A percentile compares a stretch with the other conserved stretches of the same genome.
Conservation (phyloP, 1,140 invertebrate species). For the Linepithema humile region DNA sequence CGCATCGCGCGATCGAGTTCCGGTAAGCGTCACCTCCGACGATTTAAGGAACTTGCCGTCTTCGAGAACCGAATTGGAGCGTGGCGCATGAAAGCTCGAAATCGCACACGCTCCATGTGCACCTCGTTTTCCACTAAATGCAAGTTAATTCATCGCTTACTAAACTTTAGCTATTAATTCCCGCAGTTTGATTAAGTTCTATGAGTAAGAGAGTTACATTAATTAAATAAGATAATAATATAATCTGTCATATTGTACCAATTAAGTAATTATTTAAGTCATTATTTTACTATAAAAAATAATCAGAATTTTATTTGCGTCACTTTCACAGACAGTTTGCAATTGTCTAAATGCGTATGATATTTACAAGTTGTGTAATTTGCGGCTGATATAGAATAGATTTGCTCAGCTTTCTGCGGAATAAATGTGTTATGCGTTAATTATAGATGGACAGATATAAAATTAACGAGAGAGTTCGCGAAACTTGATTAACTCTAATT, state of each 20-base stretch:
- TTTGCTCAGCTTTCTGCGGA: no score
- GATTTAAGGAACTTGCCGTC: constrained; percentile 38
- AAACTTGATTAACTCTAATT: not conserved
- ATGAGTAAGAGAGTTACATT: not conserved
- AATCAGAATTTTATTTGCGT: no score
- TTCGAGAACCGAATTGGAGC: constrained; percentile 56
- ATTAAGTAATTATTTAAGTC: not conserved
- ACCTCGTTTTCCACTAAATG: not conserved
- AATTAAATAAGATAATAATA: constrained; percentile 5
- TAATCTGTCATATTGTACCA: not conserved
- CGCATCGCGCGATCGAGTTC: constrained; percentile 50
- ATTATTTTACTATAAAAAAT: not conserved
- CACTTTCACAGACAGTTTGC: no score
- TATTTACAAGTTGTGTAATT: no score
- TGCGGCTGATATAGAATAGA: no score
- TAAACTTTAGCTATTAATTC: constrained; percentile 1
- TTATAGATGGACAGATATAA: not conserved
- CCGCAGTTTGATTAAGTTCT: not conserved
- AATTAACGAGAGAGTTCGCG: not conserved
- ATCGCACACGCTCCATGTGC: not conserved
- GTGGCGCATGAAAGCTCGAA: not conserved
- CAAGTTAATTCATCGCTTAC: not conserved
- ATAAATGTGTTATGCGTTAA: not conserved
- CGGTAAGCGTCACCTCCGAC: constrained; percentile 45
- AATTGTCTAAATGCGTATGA: no score